Evolutionary conservation across 2,797 vertebrate species (phyloP).

Genomic region (Notoglanidium macrostoma): DNA sequence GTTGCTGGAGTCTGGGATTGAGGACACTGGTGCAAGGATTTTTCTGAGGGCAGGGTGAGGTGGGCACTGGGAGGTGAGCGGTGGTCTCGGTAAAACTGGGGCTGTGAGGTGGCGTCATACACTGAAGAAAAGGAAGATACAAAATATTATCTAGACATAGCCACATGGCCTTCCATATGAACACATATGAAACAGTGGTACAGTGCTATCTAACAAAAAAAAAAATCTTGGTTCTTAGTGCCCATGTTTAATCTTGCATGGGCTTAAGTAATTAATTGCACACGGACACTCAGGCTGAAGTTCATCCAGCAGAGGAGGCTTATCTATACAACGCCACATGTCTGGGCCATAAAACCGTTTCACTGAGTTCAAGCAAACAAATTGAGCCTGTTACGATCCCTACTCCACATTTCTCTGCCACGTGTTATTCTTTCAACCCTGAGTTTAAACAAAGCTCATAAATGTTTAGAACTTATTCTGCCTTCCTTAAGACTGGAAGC

Average conservation of each 20-base stretch:
- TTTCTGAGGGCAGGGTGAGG: conserved; percentile 40
- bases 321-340: conserved; percentile 59
- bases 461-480: background rate
- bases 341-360: conserved; percentile 51
- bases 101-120: conserved; percentile 97
- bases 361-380: conserved; percentile 53
- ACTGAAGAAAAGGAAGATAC: conserved; percentile 72
- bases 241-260: conserved; percentile 31
- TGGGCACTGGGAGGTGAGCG: conserved; percentile 50
- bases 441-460: conserved; percentile 39
- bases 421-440: background rate
- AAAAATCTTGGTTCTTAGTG: background rate
- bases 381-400: conserved; percentile 35
- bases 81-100: conserved; percentile 85
- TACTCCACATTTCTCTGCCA: conserved; percentile 16
- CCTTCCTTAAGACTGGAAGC: conserved; percentile 5
- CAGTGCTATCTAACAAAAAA: background rate
- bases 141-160: background rate
- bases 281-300: conserved; percentile 55
- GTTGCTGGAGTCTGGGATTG: conserved; percentile 54
- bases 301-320: conserved; percentile 55
- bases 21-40: conserved; percentile 56
- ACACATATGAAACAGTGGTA: background rate
- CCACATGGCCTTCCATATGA: background rate
- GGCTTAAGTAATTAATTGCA: conserved; percentile 24